phyloP scores from a whole-genome alignment of 2,113 vertebrate genomes.

The Mirounga angustirostris region DNA sequence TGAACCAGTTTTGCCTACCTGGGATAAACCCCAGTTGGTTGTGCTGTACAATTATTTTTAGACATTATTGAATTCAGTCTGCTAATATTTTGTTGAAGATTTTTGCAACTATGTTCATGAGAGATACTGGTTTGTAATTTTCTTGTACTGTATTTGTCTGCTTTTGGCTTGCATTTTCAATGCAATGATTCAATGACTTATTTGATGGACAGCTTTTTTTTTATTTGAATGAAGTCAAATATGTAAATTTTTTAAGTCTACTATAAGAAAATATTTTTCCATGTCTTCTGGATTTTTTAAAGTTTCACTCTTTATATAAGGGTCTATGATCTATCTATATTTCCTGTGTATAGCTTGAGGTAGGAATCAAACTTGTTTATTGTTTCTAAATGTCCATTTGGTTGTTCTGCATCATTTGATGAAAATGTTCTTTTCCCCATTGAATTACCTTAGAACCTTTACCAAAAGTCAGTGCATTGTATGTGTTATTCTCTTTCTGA shows the following conservation, averaged over 20 bases:
- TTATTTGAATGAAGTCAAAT: neutral
- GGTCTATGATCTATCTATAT: neutral
- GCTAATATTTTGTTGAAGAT: neutral
- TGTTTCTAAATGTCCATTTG: neutral
- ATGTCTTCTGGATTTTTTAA: neutral
- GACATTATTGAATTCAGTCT: neutral
- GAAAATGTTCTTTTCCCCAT: neutral
- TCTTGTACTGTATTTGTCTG: neutral
- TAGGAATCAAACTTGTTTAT: neutral
- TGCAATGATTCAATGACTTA: neutral
- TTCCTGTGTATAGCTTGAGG: neutral
- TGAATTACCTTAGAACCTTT: neutral
- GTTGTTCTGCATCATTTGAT: neutral
- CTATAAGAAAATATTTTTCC: neutral
- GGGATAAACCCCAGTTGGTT: neutral
- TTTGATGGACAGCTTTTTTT: neutral
- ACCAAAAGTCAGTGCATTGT: neutral
- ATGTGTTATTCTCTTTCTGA: neutral
- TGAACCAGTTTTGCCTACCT: neutral
- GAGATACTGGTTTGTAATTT: neutral
- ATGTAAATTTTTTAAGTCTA: neutral
- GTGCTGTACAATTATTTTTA: neutral
- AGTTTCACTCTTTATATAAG: neutral
- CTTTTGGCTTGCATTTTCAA: neutral
- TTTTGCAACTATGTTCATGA: neutral